A percentile compares a stretch with the other conserved stretches of the same genome.
Conservation (phyloP, 2,113 vertebrate genomes). For the Actenoides lindsayi region DNA sequence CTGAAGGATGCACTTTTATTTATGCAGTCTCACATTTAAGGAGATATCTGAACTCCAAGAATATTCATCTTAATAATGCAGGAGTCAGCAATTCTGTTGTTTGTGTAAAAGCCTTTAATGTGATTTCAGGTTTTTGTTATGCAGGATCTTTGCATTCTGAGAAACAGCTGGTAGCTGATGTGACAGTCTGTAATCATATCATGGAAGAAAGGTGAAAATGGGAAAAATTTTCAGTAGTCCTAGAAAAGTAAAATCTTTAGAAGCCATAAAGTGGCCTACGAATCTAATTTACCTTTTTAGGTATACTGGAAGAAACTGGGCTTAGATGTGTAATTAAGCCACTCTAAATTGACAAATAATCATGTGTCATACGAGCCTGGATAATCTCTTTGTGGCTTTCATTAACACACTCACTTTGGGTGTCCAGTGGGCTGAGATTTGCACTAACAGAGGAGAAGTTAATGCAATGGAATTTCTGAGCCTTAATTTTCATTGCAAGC, state of each 20-base stretch:
- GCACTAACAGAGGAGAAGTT: neutral
- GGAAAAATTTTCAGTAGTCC: neutral
- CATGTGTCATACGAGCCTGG: accelerated
- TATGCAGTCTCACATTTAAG: neutral
- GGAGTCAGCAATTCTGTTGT: neutral
- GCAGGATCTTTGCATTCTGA: neutral
- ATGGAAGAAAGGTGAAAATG: neutral
- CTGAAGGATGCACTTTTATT: neutral
- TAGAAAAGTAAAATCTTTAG: neutral
- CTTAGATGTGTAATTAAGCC: neutral
- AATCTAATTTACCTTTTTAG: neutral
- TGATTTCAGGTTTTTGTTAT: neutral
- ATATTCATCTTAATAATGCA: neutral
- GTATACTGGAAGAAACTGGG: neutral
- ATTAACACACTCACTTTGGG: neutral
- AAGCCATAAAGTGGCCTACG: neutral
- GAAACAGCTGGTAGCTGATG: neutral
- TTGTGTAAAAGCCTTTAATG: neutral
- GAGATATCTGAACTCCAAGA: neutral
- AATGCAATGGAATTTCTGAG: neutral
- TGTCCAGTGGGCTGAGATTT: neutral
- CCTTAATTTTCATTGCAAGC: neutral
- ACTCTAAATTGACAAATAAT: neutral
- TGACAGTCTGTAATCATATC: neutral
- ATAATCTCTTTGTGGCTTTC: neutral